Evolutionary conservation across 2,113 vertebrate genomes (phyloP).

Genomic region (Dasyornis broadbenti): DNA sequence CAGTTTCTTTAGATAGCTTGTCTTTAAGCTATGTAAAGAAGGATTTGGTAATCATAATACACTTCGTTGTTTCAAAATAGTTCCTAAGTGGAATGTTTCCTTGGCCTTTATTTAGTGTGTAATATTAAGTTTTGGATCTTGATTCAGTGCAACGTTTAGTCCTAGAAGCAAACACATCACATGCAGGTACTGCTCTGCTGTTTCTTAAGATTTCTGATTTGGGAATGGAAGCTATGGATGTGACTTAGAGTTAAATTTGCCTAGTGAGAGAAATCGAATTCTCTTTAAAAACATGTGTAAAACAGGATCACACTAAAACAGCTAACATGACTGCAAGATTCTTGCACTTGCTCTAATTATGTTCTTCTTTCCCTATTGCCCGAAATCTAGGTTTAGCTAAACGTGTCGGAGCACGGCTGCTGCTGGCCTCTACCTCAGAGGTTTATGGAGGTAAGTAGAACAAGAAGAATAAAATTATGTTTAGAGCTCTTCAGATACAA

Average conservation of each 20-base stretch:
- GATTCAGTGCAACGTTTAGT: background rate
- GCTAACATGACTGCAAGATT: background rate
- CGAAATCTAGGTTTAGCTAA: constrained; percentile 86
- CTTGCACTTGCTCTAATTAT: background rate
- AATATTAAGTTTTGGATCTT: background rate
- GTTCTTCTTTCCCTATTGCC: background rate
- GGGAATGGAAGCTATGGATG: background rate
- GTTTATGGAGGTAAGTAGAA: constrained; percentile 92
- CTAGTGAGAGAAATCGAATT: background rate
- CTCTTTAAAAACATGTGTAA: background rate
- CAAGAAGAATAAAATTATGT: background rate
- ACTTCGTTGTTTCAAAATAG: background rate
- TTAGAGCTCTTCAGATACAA: background rate
- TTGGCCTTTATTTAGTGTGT: background rate
- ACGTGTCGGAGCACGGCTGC: constrained; percentile 92
- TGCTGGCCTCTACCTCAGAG: constrained; percentile 95
- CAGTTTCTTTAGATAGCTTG: background rate
- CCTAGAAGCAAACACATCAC: background rate
- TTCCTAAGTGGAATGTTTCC: background rate
- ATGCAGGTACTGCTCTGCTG: background rate
- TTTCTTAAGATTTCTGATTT: background rate
- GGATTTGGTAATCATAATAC: background rate
- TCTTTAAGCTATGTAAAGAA: background rate
- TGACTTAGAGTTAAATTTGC: background rate
- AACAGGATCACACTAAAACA: background rate